Base-by-base conservation (phyloP, 2,797 vertebrate genomes). In the Leptatherina wallacei region DNA sequence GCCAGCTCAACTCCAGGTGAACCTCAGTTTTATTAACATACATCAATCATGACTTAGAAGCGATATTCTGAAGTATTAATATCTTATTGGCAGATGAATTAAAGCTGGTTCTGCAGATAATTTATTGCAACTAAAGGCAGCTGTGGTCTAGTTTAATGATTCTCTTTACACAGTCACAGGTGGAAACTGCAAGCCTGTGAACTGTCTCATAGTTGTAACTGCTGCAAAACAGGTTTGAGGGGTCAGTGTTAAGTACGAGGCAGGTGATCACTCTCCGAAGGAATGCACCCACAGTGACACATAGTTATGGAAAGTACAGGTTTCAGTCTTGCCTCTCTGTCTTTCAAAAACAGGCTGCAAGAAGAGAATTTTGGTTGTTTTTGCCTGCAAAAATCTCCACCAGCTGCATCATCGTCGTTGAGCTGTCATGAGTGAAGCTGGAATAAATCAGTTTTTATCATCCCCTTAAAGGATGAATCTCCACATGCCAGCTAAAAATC, bases 201-300 rank as follows among this genome's bases (percentile, higher is more conserved):
- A 69, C 49, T 20, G 61, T 49, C 87, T 71, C 81, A n/a, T n/a
- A n/a, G n/a, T n/a, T n/a, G 74, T 78, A 86, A 89, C 71, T 73
- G 81, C 77, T 73, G 89, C 80, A 75, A 72, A 93, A 91, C 92
- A 69, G 89, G 92, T 94, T 94, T 90, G 42, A 72, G 82, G 59
- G 82, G 61, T n/a, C 57, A 60, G 56, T 12, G 57, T 76, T 60
- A 75, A 70, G 69, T 65, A 64, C 30, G 32, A 74, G 36, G 75
- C 42, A 8, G 33, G 18, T 58, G 61, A 66, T 40, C 33, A 35
- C 44, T 82, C 65, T 80, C 82, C 68, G 58, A 12, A 77, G 81
- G 88, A 90, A 90, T 88, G 78, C 73, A 78, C 56, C 73, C 44
- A 59, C 65, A 69, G 49, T 86, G 82, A 80, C 73, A 69, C 44